A percentile compares a stretch with the other conserved stretches of the same genome.
These are phyloP conservation scores for Sebastes minor DNA, from an alignment of 2,797 vertebrate genomes.

Conservation along the genomic window DNA sequence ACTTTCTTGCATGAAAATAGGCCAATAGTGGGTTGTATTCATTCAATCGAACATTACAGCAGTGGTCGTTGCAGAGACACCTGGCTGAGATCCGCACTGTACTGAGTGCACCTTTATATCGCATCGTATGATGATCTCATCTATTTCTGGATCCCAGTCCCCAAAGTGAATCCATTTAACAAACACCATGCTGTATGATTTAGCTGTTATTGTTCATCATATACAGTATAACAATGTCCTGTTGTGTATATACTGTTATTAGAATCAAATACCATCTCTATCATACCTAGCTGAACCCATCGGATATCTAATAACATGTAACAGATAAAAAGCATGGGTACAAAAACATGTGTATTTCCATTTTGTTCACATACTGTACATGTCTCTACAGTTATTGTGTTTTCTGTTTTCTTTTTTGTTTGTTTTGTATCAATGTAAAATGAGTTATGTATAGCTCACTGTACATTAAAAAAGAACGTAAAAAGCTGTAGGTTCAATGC, in stretches of 20 bases:
- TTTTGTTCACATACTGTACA: background rate
- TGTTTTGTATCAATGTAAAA: background rate
- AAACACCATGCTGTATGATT: slow-evolving; percentile 10
- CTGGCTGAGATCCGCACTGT: too few relatives aligned
- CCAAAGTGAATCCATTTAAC: background rate
- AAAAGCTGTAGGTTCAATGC: background rate
- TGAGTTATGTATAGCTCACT: background rate
- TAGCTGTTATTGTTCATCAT: background rate
- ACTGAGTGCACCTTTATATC: too few relatives aligned
- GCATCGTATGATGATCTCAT: background rate
- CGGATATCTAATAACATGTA: background rate
- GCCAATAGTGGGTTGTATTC: too few relatives aligned
- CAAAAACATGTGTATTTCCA: background rate
- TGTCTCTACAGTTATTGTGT: background rate
- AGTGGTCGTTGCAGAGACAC: too few relatives aligned
- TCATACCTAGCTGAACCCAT: background rate
- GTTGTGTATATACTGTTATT: background rate
- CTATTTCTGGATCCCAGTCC: slow-evolving; percentile 25
- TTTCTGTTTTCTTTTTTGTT: background rate
- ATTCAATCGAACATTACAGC: too few relatives aligned
- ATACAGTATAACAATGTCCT: background rate
- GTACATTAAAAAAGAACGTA: background rate
- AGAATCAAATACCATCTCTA: background rate
- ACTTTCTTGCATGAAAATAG: too few relatives aligned
- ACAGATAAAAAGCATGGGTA: background rate